phyloP scores from a whole-genome alignment of 2,113 vertebrate species.

The Phainopepla nitens region DNA sequence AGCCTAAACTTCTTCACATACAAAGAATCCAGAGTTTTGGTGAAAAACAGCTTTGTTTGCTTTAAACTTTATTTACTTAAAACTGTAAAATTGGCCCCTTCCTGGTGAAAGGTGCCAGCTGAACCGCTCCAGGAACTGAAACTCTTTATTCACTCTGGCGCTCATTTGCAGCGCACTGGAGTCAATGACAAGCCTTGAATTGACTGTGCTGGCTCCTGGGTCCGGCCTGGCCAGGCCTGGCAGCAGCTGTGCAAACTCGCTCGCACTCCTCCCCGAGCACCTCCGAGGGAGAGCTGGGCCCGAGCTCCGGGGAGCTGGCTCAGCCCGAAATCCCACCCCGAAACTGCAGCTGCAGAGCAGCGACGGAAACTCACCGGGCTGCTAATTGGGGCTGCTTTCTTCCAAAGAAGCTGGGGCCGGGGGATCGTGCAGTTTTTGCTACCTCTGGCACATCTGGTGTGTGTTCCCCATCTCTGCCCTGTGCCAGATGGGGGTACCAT shows the following conservation, averaged over 20 bases:
- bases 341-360: neutral
- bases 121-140: constrained; percentile 49
- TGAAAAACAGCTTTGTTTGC: constrained; percentile 55
- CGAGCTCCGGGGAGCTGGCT: fast-evolving
- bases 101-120: constrained; percentile 49
- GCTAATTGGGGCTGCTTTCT: neutral
- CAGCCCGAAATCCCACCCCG: neutral
- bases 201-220: constrained; percentile 38
- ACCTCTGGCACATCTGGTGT: neutral
- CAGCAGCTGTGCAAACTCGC: constrained; percentile 62
- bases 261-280: neutral
- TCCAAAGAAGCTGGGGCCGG: neutral
- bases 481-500: fast-evolving
- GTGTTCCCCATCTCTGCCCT: neutral
- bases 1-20: constrained; percentile 18
- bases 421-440: neutral
- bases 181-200: constrained; percentile 44
- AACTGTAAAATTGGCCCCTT: constrained; percentile 39
- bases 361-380: neutral
- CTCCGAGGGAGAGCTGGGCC: neutral
- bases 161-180: constrained; percentile 32
- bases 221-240: neutral
- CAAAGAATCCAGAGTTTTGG: constrained; percentile 50
- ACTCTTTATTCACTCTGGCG: constrained; percentile 40
- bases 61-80: constrained; percentile 45